These are phyloP conservation scores for Lethrus apterus DNA, from an alignment of 1,140 invertebrate species.

Conservation along the genomic window DNA sequence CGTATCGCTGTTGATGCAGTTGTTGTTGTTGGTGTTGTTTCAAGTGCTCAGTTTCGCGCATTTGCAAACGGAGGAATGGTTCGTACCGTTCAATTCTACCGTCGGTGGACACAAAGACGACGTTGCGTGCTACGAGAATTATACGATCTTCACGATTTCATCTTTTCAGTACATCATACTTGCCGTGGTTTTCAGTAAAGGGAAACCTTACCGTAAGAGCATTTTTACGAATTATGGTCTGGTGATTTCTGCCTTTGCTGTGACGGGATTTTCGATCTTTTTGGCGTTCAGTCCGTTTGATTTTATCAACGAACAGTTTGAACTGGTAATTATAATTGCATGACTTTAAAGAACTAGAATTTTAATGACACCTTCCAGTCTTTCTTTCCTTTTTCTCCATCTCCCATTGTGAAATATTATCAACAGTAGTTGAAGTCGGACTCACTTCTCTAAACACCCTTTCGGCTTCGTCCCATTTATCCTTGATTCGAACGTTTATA, in stretches of 20 bases:
- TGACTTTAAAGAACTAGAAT: too few species aligned
- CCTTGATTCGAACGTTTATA: too few species aligned
- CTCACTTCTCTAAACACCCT: too few species aligned
- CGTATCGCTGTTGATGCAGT: conserved; percentile 62
- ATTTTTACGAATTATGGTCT: conserved; percentile 73
- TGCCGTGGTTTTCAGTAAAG: conserved; percentile 84
- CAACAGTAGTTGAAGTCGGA: too few species aligned
- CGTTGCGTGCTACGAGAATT: conserved; percentile 68
- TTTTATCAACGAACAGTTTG: conserved; percentile 53
- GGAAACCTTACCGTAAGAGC: conserved; percentile 78
- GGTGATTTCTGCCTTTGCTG: conserved; percentile 55
- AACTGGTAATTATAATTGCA: too few species aligned
- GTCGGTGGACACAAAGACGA: conserved; percentile 42
- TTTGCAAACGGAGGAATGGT: conserved; percentile 68
- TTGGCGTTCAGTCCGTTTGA: conserved; percentile 61
- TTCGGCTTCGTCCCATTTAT: too few species aligned
- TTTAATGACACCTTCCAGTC: too few species aligned
- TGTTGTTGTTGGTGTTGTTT: conserved; percentile 59
- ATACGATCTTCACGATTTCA: conserved; percentile 77
- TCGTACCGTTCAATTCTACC: conserved; percentile 48
- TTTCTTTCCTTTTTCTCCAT: too few species aligned
- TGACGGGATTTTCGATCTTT: conserved; percentile 59
- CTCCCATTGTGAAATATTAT: too few species aligned
- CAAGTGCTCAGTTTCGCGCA: conserved; percentile 61
- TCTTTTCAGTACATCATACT: conserved; percentile 91